Evolutionary conservation across 2,113 vertebrate species (phyloP), one percentile per base, ranked within the genome.

Genomic region (Nestor notabilis): DNA sequence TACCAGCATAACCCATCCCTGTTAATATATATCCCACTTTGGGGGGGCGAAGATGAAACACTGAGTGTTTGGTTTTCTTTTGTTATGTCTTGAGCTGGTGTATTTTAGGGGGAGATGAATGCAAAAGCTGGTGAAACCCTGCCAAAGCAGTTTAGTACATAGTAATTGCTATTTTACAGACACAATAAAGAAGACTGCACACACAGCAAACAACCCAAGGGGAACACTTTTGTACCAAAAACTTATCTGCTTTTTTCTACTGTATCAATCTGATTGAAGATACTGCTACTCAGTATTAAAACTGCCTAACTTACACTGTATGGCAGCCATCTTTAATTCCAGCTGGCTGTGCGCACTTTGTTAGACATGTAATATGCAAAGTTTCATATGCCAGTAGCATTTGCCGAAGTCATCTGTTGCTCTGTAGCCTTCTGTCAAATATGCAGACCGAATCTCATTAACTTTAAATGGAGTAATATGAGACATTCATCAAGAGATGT

Each of bases 381-480:
- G 12, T 53, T 87, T 80, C 5, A 5, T n/a, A 43, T 1, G 15
- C 28, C 75, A 81, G 1, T 27, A 77, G 28, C 63, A 46, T 83
- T 91, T 93, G 82, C 23, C 2, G 10, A 76, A 87, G 31, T 72
- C 61, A 69, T 91, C 53, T 82, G 49, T 79, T 90, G 84, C 53
- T 91, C 70, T 86, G 25, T 70, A 72, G 49, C 44, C 37, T 77
- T 87, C 58, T 90, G 53, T 90, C 60, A 76, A 74, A 81, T 79
- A 68, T 17, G 8, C 58, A 83, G 52, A 70, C 28, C 6, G 7
- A 64, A 46, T 87, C 56, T 84, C 44, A 89, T 84, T 91, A 94
- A 56, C 64, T 72, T 93, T 93, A 94, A 89, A 53, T 83, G 35
- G 90, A 94, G 41, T 72, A 87, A 68, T 82, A 70, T 27, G 31